phyloP scores from a whole-genome alignment of 2,888 invertebrate genomes.

The Brachyopa scutellaris region DNA sequence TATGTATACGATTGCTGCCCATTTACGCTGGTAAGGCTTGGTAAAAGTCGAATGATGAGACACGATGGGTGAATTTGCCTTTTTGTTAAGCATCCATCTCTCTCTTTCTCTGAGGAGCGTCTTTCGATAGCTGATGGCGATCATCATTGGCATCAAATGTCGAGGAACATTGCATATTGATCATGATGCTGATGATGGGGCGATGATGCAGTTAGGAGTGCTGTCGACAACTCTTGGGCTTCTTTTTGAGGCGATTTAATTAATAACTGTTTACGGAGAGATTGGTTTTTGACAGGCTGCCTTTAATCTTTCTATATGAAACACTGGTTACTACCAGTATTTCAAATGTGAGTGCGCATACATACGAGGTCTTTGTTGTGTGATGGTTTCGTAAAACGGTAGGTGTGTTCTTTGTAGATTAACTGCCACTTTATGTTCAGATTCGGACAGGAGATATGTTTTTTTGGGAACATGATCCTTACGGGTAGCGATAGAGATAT shows the following conservation, averaged over 20 bases:
- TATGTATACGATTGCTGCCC: neutral
- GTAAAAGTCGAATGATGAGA: slow-evolving; percentile 10
- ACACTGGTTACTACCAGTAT: neutral
- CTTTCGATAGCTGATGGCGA: slow-evolving; percentile 62
- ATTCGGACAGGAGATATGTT: slow-evolving; percentile 30
- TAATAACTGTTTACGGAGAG: slow-evolving; percentile 72
- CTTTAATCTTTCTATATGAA: no score
- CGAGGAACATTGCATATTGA: slow-evolving; percentile 54
- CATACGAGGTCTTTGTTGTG: no score
- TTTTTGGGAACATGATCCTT: no score
- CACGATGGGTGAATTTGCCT: slow-evolving; percentile 33
- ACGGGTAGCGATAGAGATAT: slow-evolving; percentile 21
- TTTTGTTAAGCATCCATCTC: neutral
- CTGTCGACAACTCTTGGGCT: slow-evolving; percentile 70
- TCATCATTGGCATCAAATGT: slow-evolving; percentile 40
- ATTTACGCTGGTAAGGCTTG: neutral
- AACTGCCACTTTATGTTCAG: slow-evolving; percentile 62
- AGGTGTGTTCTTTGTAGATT: slow-evolving; percentile 69
- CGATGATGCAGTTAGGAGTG: slow-evolving; percentile 67
- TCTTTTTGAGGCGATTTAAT: slow-evolving; percentile 71
- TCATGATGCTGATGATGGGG: slow-evolving; percentile 40
- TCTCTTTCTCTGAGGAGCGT: slow-evolving; percentile 5
- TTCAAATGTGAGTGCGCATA: no score
- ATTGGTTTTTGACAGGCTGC: slow-evolving; percentile 68
- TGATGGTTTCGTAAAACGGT: no score